These are phyloP conservation scores for Druceiella hillmani DNA, from an alignment of 2,888 invertebrate species.

Conservation along the genomic window DNA sequence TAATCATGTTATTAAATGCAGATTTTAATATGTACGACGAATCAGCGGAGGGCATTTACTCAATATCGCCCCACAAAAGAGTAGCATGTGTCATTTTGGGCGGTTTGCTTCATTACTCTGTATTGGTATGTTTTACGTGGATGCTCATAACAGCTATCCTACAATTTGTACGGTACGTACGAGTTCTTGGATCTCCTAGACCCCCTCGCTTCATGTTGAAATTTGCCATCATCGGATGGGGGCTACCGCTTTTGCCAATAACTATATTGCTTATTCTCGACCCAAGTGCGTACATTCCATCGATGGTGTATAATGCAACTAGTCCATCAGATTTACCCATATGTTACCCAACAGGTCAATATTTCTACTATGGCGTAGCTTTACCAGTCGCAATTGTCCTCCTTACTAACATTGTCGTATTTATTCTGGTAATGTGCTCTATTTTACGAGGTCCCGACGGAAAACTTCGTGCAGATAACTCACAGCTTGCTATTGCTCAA, in stretches of 20 bases:
- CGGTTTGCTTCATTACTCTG: slow-evolving; percentile 59
- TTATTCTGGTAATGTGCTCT: slow-evolving; percentile 49
- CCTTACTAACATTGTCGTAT: slow-evolving; percentile 47
- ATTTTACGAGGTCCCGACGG: slow-evolving; percentile 48
- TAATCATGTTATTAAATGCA: slow-evolving; percentile 38
- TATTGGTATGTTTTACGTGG: slow-evolving; percentile 65
- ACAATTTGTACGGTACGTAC: slow-evolving; percentile 64
- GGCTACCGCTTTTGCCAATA: slow-evolving; percentile 53
- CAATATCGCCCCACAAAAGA: slow-evolving; percentile 29
- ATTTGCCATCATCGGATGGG: slow-evolving; percentile 59
- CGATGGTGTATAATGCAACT: slow-evolving; percentile 17
- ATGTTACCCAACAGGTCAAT: slow-evolving; percentile 51
- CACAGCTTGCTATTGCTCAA: slow-evolving; percentile 43
- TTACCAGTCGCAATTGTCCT: slow-evolving; percentile 51
- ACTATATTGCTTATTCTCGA: slow-evolving; percentile 40
- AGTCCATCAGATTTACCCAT: slow-evolving; percentile 30
- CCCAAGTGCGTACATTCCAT: slow-evolving; percentile 41
- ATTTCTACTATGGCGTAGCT: slow-evolving; percentile 45
- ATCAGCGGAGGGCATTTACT: slow-evolving; percentile 27
- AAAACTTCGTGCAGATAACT: slow-evolving; percentile 39
- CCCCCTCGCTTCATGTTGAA: slow-evolving; percentile 58
- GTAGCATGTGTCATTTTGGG: slow-evolving; percentile 54
- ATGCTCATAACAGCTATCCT: slow-evolving; percentile 65
- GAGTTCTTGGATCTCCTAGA: slow-evolving; percentile 53
- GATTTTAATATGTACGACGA: slow-evolving; percentile 32